These are phyloP conservation scores for Amyelois transitella DNA, from an alignment of 1,140 invertebrate species.

Conservation along the genomic window DNA sequence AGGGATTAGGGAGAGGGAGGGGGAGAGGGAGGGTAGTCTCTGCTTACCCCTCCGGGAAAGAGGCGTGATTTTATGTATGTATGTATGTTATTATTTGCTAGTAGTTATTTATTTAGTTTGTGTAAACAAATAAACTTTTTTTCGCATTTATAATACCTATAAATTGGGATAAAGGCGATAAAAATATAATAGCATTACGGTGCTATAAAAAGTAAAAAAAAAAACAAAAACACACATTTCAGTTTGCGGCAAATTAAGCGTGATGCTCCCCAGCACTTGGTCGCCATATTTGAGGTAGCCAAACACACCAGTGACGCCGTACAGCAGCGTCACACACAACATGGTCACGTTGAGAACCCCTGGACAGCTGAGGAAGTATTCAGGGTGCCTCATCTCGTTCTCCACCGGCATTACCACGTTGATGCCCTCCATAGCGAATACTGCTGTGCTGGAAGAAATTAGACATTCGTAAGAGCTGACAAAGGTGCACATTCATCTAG, in stretches of 20 bases:
- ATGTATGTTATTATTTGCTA: no score
- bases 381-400: conserved; percentile 87
- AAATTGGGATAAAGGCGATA: not conserved
- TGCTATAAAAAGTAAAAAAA: no score
- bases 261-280: conserved; percentile 78
- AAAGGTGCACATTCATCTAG: not conserved
- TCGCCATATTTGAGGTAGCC: conserved; percentile 87
- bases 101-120: no score
- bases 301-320: conserved; percentile 85
- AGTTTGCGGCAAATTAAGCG: conserved; percentile 78
- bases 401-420: conserved; percentile 90
- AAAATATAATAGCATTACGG: not conserved
- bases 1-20: no score
- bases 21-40: no score
- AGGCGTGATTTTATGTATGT: no score
- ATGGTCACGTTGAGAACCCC: conserved; percentile 89
- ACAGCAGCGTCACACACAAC: conserved; percentile 82
- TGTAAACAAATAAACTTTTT: no score
- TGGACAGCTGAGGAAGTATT: conserved; percentile 85
- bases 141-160: no score
- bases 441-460: conserved; percentile 76
- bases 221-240: conserved; percentile 73
- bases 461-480: not conserved
- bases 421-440: conserved; percentile 87
- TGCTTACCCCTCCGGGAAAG: no score